Evolutionary conservation across 92 coral and sea anemone genomes (phyloP), one percentile per base, ranked within the genome.

Genomic region (Epizoanthus illoricatus): DNA sequence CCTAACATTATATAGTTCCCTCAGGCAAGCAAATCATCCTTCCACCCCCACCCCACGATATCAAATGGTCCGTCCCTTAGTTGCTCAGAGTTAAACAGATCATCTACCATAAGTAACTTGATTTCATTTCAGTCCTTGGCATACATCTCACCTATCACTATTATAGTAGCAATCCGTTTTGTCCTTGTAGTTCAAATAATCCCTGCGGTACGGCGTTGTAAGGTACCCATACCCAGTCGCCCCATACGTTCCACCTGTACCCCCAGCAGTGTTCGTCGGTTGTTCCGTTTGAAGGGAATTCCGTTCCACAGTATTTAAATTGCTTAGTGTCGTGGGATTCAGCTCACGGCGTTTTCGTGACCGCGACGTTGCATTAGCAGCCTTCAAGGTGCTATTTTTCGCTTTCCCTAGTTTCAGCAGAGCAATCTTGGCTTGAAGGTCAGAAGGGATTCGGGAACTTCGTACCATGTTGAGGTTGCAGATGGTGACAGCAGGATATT

Each of bases 391-490:
- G 54, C n/a, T 42, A 41, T 71, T 71, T 43, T 9, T 47, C 17
- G 60, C 58, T 18, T 41, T n/a, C n/a, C n/a, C n/a, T n/a, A n/a
- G n/a, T n/a, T n/a, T 39, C 7, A 71, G 24, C 23, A 43, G 20
- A 18, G 60, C 76, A 47, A 71, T 71, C 15, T n/a, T 18, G 18
- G 33, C 33, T 28, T 49, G 76, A 24, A 71, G 76, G 58, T n/a
- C 59, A 5, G 76, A 17, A 49, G 76, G 76, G 76, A 71, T n/a
- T 56, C 45, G 59, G 76, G 76, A 71, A 7, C 76, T 71, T n/a
- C 76, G 76, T 7, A 71, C 40, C 76, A 71, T 71, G 28, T 71
- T 71, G 40, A 71, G 76, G 59, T 71, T 71, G 8, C 76, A 71
- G 39, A 71, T 71, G 4, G 76, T 71, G 47, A 71, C 76, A 15